phyloP scores from a whole-genome alignment of 2,113 vertebrate genomes.

The Heterocephalus glaber region DNA sequence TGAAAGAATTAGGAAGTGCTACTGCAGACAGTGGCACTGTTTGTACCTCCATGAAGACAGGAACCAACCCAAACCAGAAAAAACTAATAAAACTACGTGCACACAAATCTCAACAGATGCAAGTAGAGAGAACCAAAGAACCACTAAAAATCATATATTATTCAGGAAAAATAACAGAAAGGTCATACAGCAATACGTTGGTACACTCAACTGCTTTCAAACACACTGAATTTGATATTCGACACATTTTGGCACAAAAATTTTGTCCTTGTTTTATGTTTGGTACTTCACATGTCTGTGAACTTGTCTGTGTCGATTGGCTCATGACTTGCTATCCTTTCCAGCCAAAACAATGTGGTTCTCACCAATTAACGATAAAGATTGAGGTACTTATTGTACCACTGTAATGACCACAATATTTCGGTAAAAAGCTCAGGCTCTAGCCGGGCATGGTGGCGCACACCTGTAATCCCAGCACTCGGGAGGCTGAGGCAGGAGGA shows the following conservation, averaged over 20 bases:
- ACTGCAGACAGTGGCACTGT: not conserved
- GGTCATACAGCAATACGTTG: not conserved
- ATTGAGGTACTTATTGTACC: not conserved
- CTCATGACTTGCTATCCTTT: not conserved
- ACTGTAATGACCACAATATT: not conserved
- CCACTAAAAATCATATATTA: not conserved
- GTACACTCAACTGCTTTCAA: not conserved
- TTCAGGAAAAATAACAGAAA: not conserved
- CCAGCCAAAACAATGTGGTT: not conserved
- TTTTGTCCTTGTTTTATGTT: not conserved
- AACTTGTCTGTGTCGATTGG: not conserved
- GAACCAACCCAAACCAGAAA: not conserved
- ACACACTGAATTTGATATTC: not conserved
- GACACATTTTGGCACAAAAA: not conserved
- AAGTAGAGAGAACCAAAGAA: slow-evolving; percentile 1
- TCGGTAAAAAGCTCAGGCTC: not conserved
- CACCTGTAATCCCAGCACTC: no score
- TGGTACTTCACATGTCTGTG: not conserved
- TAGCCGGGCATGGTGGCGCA: no score
- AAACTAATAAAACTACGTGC: not conserved
- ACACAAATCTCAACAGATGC: not conserved
- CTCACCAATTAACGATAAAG: not conserved
- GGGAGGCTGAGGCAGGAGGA: no score
- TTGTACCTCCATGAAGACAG: not conserved
- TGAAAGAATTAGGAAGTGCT: not conserved